These are phyloP conservation scores for Astropecten irregularis DNA, from an alignment of 53 echinoderm and acorn worm genomes.

Conservation along the genomic window DNA sequence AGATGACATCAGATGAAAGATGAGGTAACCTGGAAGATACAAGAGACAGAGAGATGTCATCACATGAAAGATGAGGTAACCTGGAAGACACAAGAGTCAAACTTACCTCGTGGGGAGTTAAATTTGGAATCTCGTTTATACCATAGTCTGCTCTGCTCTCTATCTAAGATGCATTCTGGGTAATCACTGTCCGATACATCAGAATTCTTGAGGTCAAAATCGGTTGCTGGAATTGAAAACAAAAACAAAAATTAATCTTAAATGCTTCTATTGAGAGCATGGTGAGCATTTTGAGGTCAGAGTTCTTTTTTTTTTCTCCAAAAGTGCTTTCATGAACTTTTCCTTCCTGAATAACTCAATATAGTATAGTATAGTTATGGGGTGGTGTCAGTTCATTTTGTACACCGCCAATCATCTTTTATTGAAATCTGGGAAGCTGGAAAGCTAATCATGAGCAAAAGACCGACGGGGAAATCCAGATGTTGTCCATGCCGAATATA, in stretches of 20 bases:
- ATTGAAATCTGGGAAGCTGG: too few species aligned
- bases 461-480: too few species aligned
- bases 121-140: conserved; percentile 91
- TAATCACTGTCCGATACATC: conserved; percentile 78
- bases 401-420: too few species aligned
- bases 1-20: conserved; percentile 79
- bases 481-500: too few species aligned
- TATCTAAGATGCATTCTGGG: conserved; percentile 86
- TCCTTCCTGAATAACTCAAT: too few species aligned
- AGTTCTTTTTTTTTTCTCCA: too few species aligned
- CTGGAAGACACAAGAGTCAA: conserved; percentile 22
- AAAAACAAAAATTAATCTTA: not conserved
- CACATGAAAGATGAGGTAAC: conserved; percentile 81
- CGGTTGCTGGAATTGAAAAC: conserved; percentile 48
- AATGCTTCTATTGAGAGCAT: too few species aligned
- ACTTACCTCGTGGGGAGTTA: conserved; percentile 78
- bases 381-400: too few species aligned
- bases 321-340: too few species aligned
- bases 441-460: too few species aligned
- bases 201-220: conserved; percentile 82
- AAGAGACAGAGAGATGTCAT: conserved; percentile 62
- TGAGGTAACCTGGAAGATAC: conserved; percentile 67
- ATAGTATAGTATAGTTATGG: too few species aligned
- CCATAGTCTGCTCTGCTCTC: conserved; percentile 76
- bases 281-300: too few species aligned